Conservation (phyloP, 2,797 vertebrate genomes). For the Pempheris klunzingeri region DNA sequence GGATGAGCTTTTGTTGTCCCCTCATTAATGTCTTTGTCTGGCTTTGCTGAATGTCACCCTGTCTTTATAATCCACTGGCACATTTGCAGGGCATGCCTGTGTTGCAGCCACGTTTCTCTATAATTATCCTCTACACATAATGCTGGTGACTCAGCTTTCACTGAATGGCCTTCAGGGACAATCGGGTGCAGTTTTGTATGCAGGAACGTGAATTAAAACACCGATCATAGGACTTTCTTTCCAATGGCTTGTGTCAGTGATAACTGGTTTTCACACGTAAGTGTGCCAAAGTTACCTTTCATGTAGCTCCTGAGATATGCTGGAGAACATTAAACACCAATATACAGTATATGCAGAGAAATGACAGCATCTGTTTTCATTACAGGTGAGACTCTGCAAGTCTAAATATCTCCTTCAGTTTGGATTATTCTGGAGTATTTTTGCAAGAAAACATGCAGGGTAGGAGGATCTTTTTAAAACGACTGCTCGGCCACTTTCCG, state of each 20-base stretch:
- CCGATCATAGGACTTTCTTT: constrained; percentile 1
- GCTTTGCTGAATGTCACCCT: constrained; percentile 38
- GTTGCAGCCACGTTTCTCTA: constrained; percentile 13
- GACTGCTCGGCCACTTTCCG: background rate
- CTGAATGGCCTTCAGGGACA: constrained; percentile 2
- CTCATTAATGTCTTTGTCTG: constrained; percentile 41
- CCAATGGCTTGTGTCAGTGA: too few relatives aligned
- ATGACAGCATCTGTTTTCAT: background rate
- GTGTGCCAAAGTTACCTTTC: background rate
- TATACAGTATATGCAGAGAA: background rate
- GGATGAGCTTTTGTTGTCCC: constrained; percentile 39
- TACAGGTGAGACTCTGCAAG: background rate
- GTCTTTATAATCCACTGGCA: constrained; percentile 44
- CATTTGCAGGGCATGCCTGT: constrained; percentile 33
- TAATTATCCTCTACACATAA: constrained; percentile 39
- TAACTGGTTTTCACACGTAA: too few relatives aligned
- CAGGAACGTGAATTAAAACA: background rate
- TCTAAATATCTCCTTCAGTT: background rate
- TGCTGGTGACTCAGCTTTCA: constrained; percentile 29
- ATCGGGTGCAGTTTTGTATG: background rate
- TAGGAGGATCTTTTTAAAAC: background rate
- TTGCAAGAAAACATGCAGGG: background rate
- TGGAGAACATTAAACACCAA: background rate
- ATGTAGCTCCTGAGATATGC: background rate
- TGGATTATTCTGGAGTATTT: background rate